Base-by-base conservation (phyloP, 1,140 invertebrate species). In the Himalopsyche phryganea region DNA sequence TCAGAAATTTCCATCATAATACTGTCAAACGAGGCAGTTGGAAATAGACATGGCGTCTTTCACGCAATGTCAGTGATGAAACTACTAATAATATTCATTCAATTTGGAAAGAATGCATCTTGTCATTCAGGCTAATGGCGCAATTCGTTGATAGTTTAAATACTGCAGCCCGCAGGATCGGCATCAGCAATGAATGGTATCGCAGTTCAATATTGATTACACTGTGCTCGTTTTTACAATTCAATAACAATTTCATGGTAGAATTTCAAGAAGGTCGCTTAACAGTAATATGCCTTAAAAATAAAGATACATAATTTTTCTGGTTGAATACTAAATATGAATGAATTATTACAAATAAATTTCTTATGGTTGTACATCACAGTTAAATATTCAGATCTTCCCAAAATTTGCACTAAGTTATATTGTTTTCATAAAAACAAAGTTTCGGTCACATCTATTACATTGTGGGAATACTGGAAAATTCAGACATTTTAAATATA, bases 331-430 rank as follows among this genome's bases (percentile, higher is more conserved):
- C 47, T 54, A 58, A 50, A 57, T 50, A 50, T 35, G 46, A 57
- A 63, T 55, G 48, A 58, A 28, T 28, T 28, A 28, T 28, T 28
- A 28, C 23, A 28, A 28, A 28, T 28, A 9, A 28, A 63, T 63
- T 58, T 63, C 61, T 57, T 63, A 63, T 55, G 15, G 50, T 58
- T 58, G 56, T 58, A 63, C 61, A 63, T 63, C 61, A 63, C 61
- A 63, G 61, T 63, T 56, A 42, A 46, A 63, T 45, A 63, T 63
- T 63, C 61, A 63, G 61, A 63, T 63, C 56, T 63, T 59, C 61
- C 61, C 51, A 49, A 63, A 49, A 54, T 55, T 53, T 42, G 61
- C 50, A 58, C 20, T 46, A 45, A 58, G 55, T 57, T 55, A 38
- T 45, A 56, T 41, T 48, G 20, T 45, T 46, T 40, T 13, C 38